phyloP scores from a whole-genome alignment of 2,113 vertebrate species.

The Megaceryle torquata region DNA sequence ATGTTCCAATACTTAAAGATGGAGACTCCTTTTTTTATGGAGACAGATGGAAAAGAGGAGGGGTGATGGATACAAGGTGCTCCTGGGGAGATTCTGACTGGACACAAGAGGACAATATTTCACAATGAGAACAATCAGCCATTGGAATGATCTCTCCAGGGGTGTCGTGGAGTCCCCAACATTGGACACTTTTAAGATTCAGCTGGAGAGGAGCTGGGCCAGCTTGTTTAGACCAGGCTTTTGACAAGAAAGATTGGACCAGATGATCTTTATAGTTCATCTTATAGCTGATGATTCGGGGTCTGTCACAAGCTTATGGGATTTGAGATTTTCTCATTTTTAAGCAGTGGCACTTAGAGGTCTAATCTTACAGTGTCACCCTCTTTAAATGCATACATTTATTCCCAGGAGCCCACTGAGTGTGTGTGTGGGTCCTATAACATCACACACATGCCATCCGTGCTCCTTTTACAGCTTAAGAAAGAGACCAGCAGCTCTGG shows the following conservation, averaged over 20 bases:
- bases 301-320: neutral
- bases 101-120: too few species aligned
- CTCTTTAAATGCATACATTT: neutral
- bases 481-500: neutral
- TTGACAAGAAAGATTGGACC: too few species aligned
- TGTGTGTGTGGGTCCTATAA: neutral
- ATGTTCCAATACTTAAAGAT: too few species aligned
- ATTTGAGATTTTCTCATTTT: neutral
- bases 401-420: neutral
- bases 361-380: neutral
- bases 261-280: neutral
- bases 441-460: neutral
- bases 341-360: neutral
- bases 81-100: too few species aligned
- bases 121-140: too few species aligned
- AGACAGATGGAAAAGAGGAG: neutral
- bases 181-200: too few species aligned
- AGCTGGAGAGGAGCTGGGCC: too few species aligned
- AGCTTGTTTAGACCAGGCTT: too few species aligned
- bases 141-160: too few species aligned
- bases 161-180: too few species aligned
- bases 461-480: neutral
- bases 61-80: too few species aligned
- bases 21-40: neutral
- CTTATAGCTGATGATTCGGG: neutral